Base-by-base conservation (phyloP, 2,113 vertebrate species). In the Phrynosoma platyrhinos region DNA sequence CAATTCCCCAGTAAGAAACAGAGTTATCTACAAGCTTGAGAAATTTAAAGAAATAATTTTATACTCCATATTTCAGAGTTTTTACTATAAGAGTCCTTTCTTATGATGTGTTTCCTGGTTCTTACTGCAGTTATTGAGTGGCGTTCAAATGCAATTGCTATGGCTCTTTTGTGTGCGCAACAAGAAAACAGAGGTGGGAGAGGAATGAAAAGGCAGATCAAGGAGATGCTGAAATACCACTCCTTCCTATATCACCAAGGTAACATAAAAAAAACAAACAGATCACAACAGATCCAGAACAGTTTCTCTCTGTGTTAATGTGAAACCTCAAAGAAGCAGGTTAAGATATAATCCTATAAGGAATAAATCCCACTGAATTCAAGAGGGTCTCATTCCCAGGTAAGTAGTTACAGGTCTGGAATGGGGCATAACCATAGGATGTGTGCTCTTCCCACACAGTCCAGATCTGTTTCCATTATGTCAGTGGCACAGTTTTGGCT, bases 161-260 rank as follows among this genome's bases (percentile, higher is more conserved):
- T 10, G 0, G 30, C 90, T 80, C 88, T 91, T 93, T 80, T 81
- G 16, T 94, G 87, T 85, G 25, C 83, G 20, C 87, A 55, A 74
- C 47, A 47, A 79, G 53, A 88, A 90, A 92, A 83, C 55, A 47
- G 89, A 86, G 82, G 83, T 42, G 93, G 91, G 94, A 92, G 89
- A 86, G 85, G 84, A 36, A 92, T 92, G 93, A 93, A 89, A 47
- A 94, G 94, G 92, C 85, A 91, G 85, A 80, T 2, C 0, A 16
- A 0, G 12, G 32, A 27, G 32, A 32, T 5, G 21, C 47, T 52
- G 20, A 7, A 42, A 36, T 27, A 20, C 66, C 64, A 69, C 12
- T 53, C 64, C 25, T 68, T 32, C 64, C 32, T 76, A 8, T 16
- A n/a, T 36, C n/a, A 25, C n/a, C n/a, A 84, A 47, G 18, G 14